phyloP scores from a whole-genome alignment of 2,797 vertebrate genomes.

The Hylomyscus alleni region DNA sequence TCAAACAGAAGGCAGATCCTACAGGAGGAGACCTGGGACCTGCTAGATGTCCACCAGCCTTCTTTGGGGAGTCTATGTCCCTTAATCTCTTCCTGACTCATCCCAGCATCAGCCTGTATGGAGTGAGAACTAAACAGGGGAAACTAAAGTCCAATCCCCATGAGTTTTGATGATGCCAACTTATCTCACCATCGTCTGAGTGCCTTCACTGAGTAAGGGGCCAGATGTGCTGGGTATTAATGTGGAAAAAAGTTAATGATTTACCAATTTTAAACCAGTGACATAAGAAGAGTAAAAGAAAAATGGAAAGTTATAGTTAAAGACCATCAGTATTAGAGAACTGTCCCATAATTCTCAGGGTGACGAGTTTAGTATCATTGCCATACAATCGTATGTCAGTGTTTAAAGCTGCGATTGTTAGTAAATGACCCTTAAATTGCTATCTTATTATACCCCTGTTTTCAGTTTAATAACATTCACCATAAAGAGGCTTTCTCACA shows the following conservation, averaged over 20 bases:
- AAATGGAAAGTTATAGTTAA: constrained; percentile 76
- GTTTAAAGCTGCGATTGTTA: constrained; percentile 82
- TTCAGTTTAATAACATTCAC: constrained; percentile 84
- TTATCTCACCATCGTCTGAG: background rate
- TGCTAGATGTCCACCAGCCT: background rate
- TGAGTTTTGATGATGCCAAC: background rate
- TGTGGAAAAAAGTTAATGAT: background rate
- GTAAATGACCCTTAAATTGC: constrained; percentile 84
- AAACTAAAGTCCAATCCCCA: constrained; percentile 19
- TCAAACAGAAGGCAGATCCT: background rate
- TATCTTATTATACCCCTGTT: constrained; percentile 85
- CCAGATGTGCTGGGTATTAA: constrained; percentile 58
- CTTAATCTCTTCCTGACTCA: constrained; percentile 17
- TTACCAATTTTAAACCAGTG: constrained; percentile 73
- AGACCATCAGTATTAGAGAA: constrained; percentile 71
- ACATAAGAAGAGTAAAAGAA: constrained; percentile 69
- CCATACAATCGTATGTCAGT: constrained; percentile 64
- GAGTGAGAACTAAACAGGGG: background rate
- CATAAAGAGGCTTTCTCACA: constrained; percentile 82
- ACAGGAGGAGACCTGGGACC: background rate
- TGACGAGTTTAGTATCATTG: constrained; percentile 68
- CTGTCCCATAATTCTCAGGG: constrained; percentile 68
- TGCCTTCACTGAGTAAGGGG: constrained; percentile 3
- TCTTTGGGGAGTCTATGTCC: background rate
- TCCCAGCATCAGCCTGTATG: background rate